Base-by-base conservation (phyloP, 2,113 vertebrate genomes). In the Burhinus oedicnemus region DNA sequence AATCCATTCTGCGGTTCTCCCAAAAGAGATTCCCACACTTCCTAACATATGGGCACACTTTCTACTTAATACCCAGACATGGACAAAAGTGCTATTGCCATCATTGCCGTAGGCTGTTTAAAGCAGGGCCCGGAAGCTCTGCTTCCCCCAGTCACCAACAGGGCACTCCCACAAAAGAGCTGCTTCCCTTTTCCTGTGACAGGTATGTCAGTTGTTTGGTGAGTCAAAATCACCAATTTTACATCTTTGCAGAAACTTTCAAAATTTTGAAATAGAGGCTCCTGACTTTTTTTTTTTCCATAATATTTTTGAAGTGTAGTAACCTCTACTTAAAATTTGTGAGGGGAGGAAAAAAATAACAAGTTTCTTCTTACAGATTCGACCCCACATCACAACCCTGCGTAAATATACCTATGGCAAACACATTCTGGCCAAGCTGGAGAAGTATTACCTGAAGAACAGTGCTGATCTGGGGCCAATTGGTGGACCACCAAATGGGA, bases 401-500 rank as follows among this genome's bases (percentile, higher is more conserved):
- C 99, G 99, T 77, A 99, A 99, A 98, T 99, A 99, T 55, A 99
- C 99, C 30, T 99, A 99, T 2, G 99, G 99, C 76, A 99, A 99
- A 97, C 99, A 99, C 98, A 99, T 99, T 94, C 97, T 99, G 98
- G 99, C 99, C 96, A 99, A 99, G 98, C 81, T 99, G 97, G 99
- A 99, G 83, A 99, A 99, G 97, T 99, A 99, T 95, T 99, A 99
- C 98, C 99, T 99, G 99, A 99, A 99, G 98, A 99, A 99, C 66
- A 99, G 98, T n/a, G 98, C 99, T 75, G 99, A 99, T 86, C 98
- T 99, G 87, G 99, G 99, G 84, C 99, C 99, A 75, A 99, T 99
- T 70, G 99, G 99, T 27, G 99, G 99, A 91, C 99, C 99, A 85
- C 98, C 99, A 26, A 99, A 99, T 34, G 99, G 99, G 94, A 99